Evolutionary conservation across 2,113 vertebrate species (phyloP), one percentile per base, ranked within the genome.

Genomic region (Vireo altiloquus): DNA sequence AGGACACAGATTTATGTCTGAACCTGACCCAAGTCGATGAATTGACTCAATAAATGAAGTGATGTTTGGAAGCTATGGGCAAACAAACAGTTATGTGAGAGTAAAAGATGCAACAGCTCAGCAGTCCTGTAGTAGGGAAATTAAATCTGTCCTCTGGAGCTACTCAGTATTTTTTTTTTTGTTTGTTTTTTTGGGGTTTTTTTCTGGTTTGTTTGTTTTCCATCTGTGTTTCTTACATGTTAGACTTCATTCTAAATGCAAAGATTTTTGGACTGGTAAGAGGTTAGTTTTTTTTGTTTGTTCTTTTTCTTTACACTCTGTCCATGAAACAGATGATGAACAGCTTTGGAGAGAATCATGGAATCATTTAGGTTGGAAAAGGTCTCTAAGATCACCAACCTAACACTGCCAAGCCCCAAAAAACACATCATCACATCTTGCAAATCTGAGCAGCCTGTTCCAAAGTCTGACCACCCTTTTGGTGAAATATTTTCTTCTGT

Each of bases 91-190:
- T 81, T 77, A 65, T 53, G 31, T 81, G 57, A 95, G 92, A 95
- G 53, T 61, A 68, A 79, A 96, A 80, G 61, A 87, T 95, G n/a
- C 13, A 59, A 94, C 91, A 75, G 40, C 82, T 93, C 84, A 95
- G 77, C 66, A 91, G 35, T 25, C 39, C 12, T 0, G 0, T 19
- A 77, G 25, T 57, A 33, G n/a, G 21, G 8, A 66, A 87, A 71
- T 66, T 20, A 89, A 71, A 78, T 69, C 18, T 6, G 3, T 64
- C 74, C 24, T 82, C 61, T 79, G 33, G 35, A 90, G 16, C 12
- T 68, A 20, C 15, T 53, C 21, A 21, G 16, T 7, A 23, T n/a
- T 37, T 37, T 42, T n/a, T 3, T 21, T 11, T 13, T 21, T n/a
- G n/a, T n/a, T 28, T 15, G 8, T 28, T 57, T 5, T 46, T 47